Evolutionary conservation across 2,888 invertebrate genomes (phyloP).

Genomic region (Fissipunctia ypsillon): DNA sequence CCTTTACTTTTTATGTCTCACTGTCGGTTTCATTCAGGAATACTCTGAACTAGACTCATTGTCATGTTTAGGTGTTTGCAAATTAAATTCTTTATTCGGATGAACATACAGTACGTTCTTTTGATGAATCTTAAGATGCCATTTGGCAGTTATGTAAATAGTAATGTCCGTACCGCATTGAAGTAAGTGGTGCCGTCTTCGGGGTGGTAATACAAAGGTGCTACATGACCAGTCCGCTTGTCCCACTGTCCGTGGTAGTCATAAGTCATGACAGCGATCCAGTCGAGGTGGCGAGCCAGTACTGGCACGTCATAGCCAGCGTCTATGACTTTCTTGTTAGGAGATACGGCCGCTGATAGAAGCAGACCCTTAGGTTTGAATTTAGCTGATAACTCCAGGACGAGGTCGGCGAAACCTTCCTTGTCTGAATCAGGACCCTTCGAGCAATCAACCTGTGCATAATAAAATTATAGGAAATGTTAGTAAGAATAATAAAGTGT

Average conservation of each 20-base stretch:
- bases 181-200: constrained; percentile 95
- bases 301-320: constrained; percentile 95
- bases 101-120: not conserved
- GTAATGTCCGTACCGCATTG: constrained; percentile 91
- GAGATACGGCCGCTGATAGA: constrained; percentile 96
- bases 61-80: not conserved
- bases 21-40: not conserved
- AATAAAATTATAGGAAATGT: not conserved
- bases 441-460: constrained; percentile 94
- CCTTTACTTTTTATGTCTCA: not conserved
- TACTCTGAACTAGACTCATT: not conserved
- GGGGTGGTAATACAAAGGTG: constrained; percentile 95
- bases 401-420: constrained; percentile 93
- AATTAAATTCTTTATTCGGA: not conserved
- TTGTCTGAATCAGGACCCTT: constrained; percentile 96
- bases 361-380: constrained; percentile 93
- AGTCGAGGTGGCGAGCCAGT: constrained; percentile 94
- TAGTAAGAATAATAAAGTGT: not conserved
- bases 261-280: constrained; percentile 98
- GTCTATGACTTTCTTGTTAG: constrained; percentile 96
- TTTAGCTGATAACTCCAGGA: constrained; percentile 93
- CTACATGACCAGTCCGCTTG: constrained; percentile 97
- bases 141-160: not conserved
- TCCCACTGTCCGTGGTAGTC: constrained; percentile 98
- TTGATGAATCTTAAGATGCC: not conserved